Evolutionary conservation across 2,888 invertebrate genomes (phyloP).

Genomic region (Sicus ferrugineus): DNA sequence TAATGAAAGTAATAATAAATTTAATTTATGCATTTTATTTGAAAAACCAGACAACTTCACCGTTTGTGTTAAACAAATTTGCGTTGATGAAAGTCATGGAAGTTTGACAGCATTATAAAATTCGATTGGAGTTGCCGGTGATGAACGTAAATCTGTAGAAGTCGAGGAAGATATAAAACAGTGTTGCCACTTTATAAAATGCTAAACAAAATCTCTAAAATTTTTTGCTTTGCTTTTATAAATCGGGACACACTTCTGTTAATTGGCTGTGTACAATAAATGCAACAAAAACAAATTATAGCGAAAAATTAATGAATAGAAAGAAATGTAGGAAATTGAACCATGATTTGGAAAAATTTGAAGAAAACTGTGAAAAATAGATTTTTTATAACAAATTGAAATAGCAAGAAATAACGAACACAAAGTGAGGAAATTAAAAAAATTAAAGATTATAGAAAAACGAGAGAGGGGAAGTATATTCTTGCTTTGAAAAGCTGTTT

Average conservation of each 20-base stretch:
- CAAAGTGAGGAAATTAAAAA: no score
- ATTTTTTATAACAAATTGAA: neutral
- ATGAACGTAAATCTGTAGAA: neutral
- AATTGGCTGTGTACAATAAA: constrained; percentile 27
- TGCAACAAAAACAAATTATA: neutral
- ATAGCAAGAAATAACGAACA: neutral
- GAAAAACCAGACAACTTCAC: constrained; percentile 3
- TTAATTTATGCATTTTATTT: neutral
- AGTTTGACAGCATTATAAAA: no score
- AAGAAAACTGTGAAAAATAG: neutral
- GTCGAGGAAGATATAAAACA: neutral
- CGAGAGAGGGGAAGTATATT: no score
- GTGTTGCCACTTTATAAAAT: neutral
- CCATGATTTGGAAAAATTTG: neutral
- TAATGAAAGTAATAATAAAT: constrained; percentile 8
- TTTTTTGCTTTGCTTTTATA: constrained; percentile 13
- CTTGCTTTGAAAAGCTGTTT: no score
- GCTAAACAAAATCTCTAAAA: neutral
- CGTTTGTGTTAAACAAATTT: no score
- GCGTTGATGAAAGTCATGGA: no score
- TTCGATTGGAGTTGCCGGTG: no score
- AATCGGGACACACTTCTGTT: neutral
- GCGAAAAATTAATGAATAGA: neutral
- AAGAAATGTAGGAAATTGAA: neutral
- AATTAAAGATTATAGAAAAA: no score